phyloP scores from a whole-genome alignment of 2,797 vertebrate species.

The Bufotes viridis region DNA sequence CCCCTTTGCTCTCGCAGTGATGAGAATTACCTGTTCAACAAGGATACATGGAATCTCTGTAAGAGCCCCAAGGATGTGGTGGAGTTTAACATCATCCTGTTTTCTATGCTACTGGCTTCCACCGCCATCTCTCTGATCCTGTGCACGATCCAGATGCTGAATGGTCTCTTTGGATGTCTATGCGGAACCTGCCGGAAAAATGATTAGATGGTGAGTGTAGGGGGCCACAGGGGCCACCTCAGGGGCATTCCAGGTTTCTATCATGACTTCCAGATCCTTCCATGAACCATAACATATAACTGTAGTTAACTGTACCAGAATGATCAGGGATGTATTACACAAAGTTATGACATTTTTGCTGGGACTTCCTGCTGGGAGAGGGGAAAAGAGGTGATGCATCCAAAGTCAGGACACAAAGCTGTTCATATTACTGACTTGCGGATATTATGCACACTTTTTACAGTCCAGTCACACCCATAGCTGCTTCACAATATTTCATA shows the following conservation, averaged over 20 bases:
- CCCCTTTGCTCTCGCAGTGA: constrained; percentile 63
- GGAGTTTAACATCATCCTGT: constrained; percentile 77
- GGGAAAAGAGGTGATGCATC: too few relatives aligned
- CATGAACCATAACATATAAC: not conserved
- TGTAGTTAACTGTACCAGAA: too few relatives aligned
- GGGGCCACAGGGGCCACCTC: too few relatives aligned
- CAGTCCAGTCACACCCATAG: too few relatives aligned
- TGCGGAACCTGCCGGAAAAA: constrained; percentile 75
- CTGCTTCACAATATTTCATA: too few relatives aligned
- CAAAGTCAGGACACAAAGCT: too few relatives aligned
- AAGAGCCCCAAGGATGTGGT: constrained; percentile 70
- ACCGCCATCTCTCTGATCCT: constrained; percentile 73
- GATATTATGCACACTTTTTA: too few relatives aligned
- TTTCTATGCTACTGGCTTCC: constrained; percentile 73
- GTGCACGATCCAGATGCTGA: constrained; percentile 80
- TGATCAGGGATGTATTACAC: too few relatives aligned
- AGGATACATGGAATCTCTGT: constrained; percentile 63
- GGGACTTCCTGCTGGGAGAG: too few relatives aligned
- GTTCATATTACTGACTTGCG: too few relatives aligned
- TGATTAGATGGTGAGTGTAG: not conserved
- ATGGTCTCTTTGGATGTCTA: constrained; percentile 79
- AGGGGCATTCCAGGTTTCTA: not conserved
- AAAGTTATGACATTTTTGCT: not conserved
- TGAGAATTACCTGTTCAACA: constrained; percentile 70
- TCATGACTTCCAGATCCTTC: too few relatives aligned